phyloP scores from a whole-genome alignment of 1,140 invertebrate species.

The Calycopis cecrops region DNA sequence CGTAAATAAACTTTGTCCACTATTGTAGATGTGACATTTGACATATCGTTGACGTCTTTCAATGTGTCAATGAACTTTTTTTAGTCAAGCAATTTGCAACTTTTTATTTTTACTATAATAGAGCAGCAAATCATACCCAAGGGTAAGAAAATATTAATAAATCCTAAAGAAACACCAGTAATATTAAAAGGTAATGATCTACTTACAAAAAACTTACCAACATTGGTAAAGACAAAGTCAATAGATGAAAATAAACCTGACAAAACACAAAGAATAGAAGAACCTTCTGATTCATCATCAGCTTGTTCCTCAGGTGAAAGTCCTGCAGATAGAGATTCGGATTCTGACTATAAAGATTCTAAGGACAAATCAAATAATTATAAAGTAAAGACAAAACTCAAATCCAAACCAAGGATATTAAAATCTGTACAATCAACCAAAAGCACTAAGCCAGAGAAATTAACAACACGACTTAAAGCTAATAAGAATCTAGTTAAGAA shows the following conservation, averaged over 20 bases:
- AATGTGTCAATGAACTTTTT: too few relatives aligned
- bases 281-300: slow-evolving; percentile 57
- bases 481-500: slow-evolving; percentile 48
- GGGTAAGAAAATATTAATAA: slow-evolving; percentile 67
- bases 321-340: slow-evolving; percentile 65
- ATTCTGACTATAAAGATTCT: slow-evolving; percentile 68
- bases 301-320: slow-evolving; percentile 60
- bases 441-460: slow-evolving; percentile 41
- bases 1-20: background rate
- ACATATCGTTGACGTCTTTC: too few relatives aligned
- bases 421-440: slow-evolving; percentile 39
- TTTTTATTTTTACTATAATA: slow-evolving; percentile 68
- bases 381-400: slow-evolving; percentile 41
- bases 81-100: too few relatives aligned
- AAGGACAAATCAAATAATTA: slow-evolving; percentile 49
- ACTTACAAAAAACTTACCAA: slow-evolving; percentile 56
- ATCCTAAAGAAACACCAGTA: slow-evolving; percentile 52
- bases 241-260: slow-evolving; percentile 33
- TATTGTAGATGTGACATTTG: too few relatives aligned
- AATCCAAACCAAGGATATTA: slow-evolving; percentile 59
- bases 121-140: slow-evolving; percentile 71
- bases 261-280: slow-evolving; percentile 36
- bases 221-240: slow-evolving; percentile 48
- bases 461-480: slow-evolving; percentile 42
- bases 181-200: slow-evolving; percentile 65